Conservation (phyloP, 2,888 invertebrate genomes). For the Rhodophaea formosa region DNA sequence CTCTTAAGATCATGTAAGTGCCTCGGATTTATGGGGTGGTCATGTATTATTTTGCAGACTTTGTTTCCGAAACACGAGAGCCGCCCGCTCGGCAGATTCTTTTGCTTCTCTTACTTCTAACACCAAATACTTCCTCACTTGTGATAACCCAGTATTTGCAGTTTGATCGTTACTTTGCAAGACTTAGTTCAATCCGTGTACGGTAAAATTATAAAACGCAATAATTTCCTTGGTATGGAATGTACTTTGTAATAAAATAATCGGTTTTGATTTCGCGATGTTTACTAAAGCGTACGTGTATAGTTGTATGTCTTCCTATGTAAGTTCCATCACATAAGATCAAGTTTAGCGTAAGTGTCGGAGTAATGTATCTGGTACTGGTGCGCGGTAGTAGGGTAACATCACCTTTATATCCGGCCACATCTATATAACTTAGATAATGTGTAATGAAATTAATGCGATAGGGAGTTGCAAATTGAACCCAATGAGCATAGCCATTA, state of each 20-base stretch:
- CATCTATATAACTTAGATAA: constrained; percentile 60
- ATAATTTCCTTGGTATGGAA: constrained; percentile 30
- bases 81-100: constrained; percentile 24
- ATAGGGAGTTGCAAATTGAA: constrained; percentile 59
- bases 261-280: constrained; percentile 44
- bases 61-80: constrained; percentile 33
- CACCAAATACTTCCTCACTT: constrained; percentile 21
- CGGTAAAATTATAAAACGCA: constrained; percentile 28
- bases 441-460: constrained; percentile 52
- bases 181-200: constrained; percentile 4
- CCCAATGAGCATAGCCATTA: constrained; percentile 50
- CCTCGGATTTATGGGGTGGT: constrained; percentile 75
- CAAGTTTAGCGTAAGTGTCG: constrained; percentile 54
- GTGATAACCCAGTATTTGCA: constrained; percentile 2
- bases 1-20: constrained; percentile 78
- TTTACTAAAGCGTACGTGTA: constrained; percentile 60
- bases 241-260: constrained; percentile 36
- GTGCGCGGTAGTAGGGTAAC: constrained; percentile 62
- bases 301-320: constrained; percentile 78
- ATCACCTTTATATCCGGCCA: constrained; percentile 68
- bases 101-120: constrained; percentile 21
- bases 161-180: neutral
- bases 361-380: constrained; percentile 45
- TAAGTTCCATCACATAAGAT: constrained; percentile 65
- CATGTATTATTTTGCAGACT: constrained; percentile 57